Evolutionary conservation across 1,140 invertebrate genomes (phyloP).

Genomic region (Archivesica marissinica): DNA sequence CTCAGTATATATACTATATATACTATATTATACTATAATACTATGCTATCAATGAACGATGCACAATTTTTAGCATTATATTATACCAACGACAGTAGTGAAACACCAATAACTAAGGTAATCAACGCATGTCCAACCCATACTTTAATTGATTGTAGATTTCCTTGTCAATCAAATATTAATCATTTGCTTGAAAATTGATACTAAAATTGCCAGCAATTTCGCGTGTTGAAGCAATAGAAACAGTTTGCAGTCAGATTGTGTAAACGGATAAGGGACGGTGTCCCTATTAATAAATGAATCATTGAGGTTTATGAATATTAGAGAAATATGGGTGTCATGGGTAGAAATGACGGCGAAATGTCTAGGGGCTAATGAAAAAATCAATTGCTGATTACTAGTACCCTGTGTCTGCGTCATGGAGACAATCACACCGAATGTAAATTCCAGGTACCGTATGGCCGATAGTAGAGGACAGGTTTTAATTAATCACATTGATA

Average conservation of each 20-base stretch:
- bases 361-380: neutral
- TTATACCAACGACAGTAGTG: too few relatives aligned
- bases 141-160: neutral
- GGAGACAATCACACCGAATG: neutral
- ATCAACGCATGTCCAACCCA: neutral
- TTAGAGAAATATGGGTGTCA: neutral
- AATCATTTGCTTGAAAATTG: slow-evolving; percentile 8
- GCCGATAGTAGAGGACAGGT: too few relatives aligned
- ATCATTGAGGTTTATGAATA: neutral
- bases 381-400: neutral
- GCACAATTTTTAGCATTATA: too few relatives aligned
- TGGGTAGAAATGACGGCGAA: neutral
- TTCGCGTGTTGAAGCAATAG: neutral
- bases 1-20: too few relatives aligned
- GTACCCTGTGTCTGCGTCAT: neutral
- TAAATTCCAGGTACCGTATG: too few relatives aligned
- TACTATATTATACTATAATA: too few relatives aligned
- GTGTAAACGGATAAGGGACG: slow-evolving; percentile 6
- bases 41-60: too few relatives aligned
- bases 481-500: too few relatives aligned
- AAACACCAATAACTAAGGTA: too few relatives aligned
- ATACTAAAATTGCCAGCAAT: slow-evolving; percentile 23
- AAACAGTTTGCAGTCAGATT: neutral
- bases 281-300: neutral
- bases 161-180: slow-evolving; percentile 21